Conservation (phyloP, 2,888 invertebrate genomes). For the Nomada flava region DNA sequence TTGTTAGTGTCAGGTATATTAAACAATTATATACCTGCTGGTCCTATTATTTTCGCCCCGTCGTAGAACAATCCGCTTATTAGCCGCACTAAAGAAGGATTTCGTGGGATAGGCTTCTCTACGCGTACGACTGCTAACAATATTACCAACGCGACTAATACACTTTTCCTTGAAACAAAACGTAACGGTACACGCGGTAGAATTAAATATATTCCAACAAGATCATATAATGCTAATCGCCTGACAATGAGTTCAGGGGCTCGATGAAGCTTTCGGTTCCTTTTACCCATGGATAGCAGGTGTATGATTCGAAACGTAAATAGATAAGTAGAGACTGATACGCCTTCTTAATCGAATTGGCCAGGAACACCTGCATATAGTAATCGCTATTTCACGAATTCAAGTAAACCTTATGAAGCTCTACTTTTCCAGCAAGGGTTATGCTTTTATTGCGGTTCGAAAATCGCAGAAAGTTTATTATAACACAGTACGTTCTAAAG, state of each 20-base stretch:
- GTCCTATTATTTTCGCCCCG: background rate
- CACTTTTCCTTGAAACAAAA: slow-evolving; percentile 43
- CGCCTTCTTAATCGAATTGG: too few relatives aligned
- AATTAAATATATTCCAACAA: slow-evolving; percentile 19
- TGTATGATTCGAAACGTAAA: background rate
- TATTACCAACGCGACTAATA: slow-evolving; percentile 21
- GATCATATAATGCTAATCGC: slow-evolving; percentile 26
- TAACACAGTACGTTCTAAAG: too few relatives aligned
- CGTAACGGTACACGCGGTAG: slow-evolving; percentile 31
- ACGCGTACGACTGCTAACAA: background rate
- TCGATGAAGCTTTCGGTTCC: background rate
- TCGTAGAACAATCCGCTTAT: too few relatives aligned
- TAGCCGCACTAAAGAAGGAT: background rate
- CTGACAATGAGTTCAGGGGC: slow-evolving; percentile 20
- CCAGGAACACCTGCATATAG: too few relatives aligned
- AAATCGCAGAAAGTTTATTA: too few relatives aligned
- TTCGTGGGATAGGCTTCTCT: slow-evolving; percentile 7
- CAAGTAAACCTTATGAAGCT: too few relatives aligned
- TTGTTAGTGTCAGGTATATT: background rate
- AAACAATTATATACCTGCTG: background rate
- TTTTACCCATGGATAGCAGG: background rate
- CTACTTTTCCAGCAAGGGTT: too few relatives aligned
- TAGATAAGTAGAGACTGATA: too few relatives aligned
- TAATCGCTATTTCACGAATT: too few relatives aligned
- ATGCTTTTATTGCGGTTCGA: too few relatives aligned